A percentile compares a stretch with the other conserved stretches of the same genome.
Conservation (phyloP, 2,797 vertebrate genomes). For the Picus viridis region DNA sequence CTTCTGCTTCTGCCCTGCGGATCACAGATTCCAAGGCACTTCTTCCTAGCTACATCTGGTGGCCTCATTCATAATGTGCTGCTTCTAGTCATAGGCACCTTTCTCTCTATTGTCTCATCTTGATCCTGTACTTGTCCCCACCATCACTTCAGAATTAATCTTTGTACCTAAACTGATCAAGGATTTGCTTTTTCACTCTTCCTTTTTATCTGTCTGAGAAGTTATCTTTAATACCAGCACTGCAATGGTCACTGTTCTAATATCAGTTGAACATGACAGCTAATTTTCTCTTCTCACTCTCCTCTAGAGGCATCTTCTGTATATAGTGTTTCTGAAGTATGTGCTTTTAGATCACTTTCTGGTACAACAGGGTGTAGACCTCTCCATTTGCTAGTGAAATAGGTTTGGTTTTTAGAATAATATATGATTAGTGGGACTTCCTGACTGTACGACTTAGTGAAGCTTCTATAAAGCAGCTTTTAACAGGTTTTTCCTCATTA, state of each 20-base stretch:
- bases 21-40: background rate
- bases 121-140: background rate
- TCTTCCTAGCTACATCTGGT: background rate
- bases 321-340: background rate
- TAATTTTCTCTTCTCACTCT: background rate
- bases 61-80: background rate
- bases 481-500: background rate
- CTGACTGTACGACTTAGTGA: background rate
- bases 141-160: background rate
- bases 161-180: background rate
- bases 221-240: background rate
- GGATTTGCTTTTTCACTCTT: background rate
- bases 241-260: background rate
- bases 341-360: background rate
- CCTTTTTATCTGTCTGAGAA: background rate
- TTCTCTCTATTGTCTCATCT: background rate
- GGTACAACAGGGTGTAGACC: background rate
- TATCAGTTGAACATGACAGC: background rate
- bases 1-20: background rate
- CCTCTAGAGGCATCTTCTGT: background rate
- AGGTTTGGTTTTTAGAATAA: background rate
- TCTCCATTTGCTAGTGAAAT: background rate
- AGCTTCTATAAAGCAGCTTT: background rate
- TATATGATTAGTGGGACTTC: background rate
- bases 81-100: background rate